These are phyloP conservation scores for Zoanthus gigantus DNA, from an alignment of 92 coral and sea anemone species.

Conservation along the genomic window DNA sequence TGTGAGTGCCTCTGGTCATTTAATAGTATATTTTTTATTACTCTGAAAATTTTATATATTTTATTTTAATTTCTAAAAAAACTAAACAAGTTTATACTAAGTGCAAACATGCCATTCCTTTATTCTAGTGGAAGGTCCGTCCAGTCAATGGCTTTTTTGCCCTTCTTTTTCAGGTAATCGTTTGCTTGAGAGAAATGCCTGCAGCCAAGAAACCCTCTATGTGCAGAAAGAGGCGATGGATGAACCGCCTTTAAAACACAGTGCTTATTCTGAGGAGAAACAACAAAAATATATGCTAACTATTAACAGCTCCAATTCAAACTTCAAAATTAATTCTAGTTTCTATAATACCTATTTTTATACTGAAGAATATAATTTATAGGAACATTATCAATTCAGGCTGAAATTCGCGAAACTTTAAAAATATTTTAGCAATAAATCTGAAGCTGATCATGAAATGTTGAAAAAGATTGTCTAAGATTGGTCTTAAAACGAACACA, in stretches of 20 bases:
- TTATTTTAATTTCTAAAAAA: background rate
- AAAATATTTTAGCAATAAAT: too few species aligned
- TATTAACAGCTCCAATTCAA: background rate
- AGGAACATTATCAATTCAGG: too few species aligned
- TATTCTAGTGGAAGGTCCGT: constrained; percentile 69
- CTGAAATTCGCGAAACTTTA: too few species aligned
- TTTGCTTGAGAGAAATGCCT: constrained; percentile 96
- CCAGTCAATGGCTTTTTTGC: constrained; percentile 86
- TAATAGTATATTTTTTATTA: too few species aligned
- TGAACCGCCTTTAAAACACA: constrained; percentile 95
- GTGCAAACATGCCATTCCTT: background rate
- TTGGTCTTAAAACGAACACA: too few species aligned
- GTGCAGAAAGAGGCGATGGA: constrained; percentile 99
- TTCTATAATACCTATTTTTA: too few species aligned
- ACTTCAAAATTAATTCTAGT: background rate
- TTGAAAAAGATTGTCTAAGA: too few species aligned
- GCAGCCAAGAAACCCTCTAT: constrained; percentile 94
- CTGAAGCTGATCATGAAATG: too few species aligned
- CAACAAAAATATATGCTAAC: background rate
- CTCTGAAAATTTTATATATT: too few species aligned
- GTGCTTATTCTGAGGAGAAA: constrained; percentile 81
- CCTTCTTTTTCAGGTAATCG: constrained; percentile 77
- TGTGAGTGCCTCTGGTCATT: too few species aligned
- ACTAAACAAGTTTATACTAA: background rate
- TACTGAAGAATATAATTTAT: too few species aligned